phyloP scores from a whole-genome alignment of 2,113 vertebrate genomes.

The Pelecanoides urinatrix region DNA sequence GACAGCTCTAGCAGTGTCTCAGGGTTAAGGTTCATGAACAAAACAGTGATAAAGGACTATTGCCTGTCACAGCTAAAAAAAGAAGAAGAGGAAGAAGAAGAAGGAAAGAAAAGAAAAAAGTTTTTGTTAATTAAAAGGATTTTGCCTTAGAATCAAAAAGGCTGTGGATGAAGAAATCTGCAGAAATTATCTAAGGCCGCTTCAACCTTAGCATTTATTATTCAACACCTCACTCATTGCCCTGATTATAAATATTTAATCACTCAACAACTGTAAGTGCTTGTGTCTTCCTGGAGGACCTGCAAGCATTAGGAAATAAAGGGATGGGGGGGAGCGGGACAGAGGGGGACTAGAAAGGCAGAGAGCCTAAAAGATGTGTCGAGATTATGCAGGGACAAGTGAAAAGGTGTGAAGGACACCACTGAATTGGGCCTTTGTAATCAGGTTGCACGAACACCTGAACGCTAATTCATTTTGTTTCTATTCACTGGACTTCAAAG shows the following conservation, averaged over 20 bases:
- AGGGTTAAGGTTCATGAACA: slow-evolving; percentile 19
- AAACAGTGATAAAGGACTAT: slow-evolving; percentile 44
- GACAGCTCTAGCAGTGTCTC: background rate
- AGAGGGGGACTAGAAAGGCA: background rate
- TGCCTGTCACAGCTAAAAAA: slow-evolving; percentile 24
- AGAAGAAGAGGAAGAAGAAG: background rate
- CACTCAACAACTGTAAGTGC: slow-evolving; percentile 85
- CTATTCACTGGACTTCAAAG: slow-evolving; percentile 67
- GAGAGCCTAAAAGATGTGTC: slow-evolving; percentile 32
- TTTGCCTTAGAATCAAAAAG: slow-evolving; percentile 74
- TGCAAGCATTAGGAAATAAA: slow-evolving; percentile 72
- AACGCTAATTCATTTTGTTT: slow-evolving; percentile 59
- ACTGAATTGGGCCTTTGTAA: slow-evolving; percentile 64
- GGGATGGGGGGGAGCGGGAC: background rate
- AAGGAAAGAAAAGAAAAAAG: background rate
- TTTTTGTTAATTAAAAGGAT: slow-evolving; percentile 73
- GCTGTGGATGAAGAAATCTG: slow-evolving; percentile 74
- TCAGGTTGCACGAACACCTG: slow-evolving; percentile 65
- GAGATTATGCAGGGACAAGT: slow-evolving; percentile 56
- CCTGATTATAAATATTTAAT: slow-evolving; percentile 95
- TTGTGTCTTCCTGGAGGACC: slow-evolving; percentile 83
- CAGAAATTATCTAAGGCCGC: slow-evolving; percentile 85
- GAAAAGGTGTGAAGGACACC: slow-evolving; percentile 71
- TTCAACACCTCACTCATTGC: slow-evolving; percentile 87
- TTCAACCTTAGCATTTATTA: slow-evolving; percentile 85